Evolutionary conservation across 2,888 invertebrate genomes (phyloP), one percentile per base, ranked within the genome.

Genomic region (Chloroclystis v-ata): DNA sequence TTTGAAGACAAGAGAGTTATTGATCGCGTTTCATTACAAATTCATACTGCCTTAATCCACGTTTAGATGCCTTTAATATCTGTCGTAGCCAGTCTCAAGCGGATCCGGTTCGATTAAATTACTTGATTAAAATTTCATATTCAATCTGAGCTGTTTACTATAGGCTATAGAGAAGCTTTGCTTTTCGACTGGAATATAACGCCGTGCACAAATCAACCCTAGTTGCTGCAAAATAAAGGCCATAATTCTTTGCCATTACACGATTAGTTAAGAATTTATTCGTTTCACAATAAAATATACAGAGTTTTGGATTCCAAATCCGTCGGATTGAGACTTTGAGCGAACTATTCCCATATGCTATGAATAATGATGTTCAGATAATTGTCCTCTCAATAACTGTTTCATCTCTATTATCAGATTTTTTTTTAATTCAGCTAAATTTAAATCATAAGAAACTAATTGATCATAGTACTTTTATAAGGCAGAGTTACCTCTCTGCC

Each of bases 121-220:
- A 90, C 89, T 89, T 89, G 89, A 92, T 92, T 92, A 92, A 92
- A 92, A 90, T 92, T 92, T 92, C 92, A 92, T 92, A 92, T 92
- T 92, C 92, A 92, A 92, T 92, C 91, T 91, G 90, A 89, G 87
- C 89, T 90, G 90, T 90, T 90, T 90, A 89, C 90, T 83, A 85
- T 78, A 80, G 89, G 89, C n/a, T n/a, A n/a, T 20, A 20, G 20
- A 5, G 89, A 89, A 73, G 70, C 72, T 67, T 69, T 74, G 69
- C 49, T 54, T 55, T 59, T 60, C 61, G 61, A 62, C 60, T 47
- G 44, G 35, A 35, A 52, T 49, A 48, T 29, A 14, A 35, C 40
- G 44, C 24, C 38, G 25, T 52, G 49, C 52, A 43, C 65, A 51
- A 62, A 54, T 61, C 43, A 28, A 50, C 58, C 59, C 42, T 63